Conservation (phyloP, 2,113 vertebrate genomes). For the Thunnus thynnus region DNA sequence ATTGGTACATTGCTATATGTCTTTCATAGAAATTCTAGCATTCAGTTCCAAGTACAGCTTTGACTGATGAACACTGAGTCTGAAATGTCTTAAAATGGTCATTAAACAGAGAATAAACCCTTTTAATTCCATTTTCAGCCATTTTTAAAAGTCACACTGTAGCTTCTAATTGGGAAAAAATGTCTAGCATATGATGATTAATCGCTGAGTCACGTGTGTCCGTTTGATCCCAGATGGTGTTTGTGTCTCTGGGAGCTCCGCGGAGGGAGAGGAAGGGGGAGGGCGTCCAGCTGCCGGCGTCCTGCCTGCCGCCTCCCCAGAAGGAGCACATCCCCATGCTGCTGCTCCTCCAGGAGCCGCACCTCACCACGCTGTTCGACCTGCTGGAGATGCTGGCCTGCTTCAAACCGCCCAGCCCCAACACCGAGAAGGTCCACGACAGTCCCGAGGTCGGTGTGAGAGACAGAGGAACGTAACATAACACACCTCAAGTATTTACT, state of each 20-base stretch:
- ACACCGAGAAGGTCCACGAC: conserved; percentile 84
- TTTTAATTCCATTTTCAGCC: background rate
- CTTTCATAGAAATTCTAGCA: no score
- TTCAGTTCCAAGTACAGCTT: no score
- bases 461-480: no score
- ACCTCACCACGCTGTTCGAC: conserved; percentile 98
- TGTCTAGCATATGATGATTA: no score
- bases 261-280: conserved; percentile 96
- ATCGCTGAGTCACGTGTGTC: background rate
- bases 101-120: no score
- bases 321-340: conserved; percentile 99
- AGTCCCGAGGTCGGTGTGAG: conserved; percentile 87
- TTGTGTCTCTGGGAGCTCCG: conserved; percentile 97
- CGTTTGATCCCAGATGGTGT: conserved; percentile 91
- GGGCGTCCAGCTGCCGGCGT: conserved; percentile 97
- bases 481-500: no score
- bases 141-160: background rate
- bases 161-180: background rate
- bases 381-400: conserved; percentile 98
- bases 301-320: conserved; percentile 96
- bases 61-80: no score
- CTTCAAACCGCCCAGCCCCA: conserved; percentile 94
- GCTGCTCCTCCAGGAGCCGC: conserved; percentile 96
- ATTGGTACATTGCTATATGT: no score
- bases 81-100: no score